A percentile compares a stretch with the other conserved stretches of the same genome.
Evolutionary conservation across 2,888 invertebrate genomes (phyloP).

Genomic region (Incurvaria masculella): DNA sequence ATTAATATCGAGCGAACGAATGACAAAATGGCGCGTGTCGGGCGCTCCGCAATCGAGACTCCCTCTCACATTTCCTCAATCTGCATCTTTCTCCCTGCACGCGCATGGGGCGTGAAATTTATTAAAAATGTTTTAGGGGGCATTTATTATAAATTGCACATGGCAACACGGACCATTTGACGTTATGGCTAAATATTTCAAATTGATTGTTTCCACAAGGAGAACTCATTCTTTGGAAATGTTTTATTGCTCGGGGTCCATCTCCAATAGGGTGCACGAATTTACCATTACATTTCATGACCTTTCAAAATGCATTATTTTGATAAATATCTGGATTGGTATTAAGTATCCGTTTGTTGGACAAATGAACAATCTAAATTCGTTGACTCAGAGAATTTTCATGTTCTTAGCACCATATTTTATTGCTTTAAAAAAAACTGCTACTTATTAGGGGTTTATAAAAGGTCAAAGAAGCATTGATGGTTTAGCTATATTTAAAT

Average conservation of each 20-base stretch:
- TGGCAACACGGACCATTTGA: constrained; percentile 20
- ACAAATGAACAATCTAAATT: too few species aligned
- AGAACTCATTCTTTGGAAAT: neutral
- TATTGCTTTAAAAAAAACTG: too few species aligned
- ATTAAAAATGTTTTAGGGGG: constrained; percentile 35
- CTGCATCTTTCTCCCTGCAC: constrained; percentile 42
- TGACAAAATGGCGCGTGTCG: neutral
- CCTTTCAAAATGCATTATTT: too few species aligned
- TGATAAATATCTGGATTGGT: too few species aligned
- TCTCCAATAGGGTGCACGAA: too few species aligned
- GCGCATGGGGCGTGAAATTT: constrained; percentile 44
- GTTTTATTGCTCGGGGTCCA: neutral
- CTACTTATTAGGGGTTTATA: too few species aligned
- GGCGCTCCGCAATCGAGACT: constrained; percentile 25
- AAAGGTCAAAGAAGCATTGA: too few species aligned
- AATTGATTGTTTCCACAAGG: neutral
- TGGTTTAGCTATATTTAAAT: too few species aligned
- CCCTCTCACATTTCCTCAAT: constrained; percentile 44
- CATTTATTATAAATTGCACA: constrained; percentile 50
- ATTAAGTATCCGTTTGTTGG: too few species aligned
- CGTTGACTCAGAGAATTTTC: too few species aligned
- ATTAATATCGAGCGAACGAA: neutral
- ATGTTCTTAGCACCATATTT: too few species aligned
- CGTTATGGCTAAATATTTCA: neutral
- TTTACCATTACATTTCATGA: too few species aligned